Evolutionary conservation across 2,797 vertebrate genomes (phyloP).

Genomic region (Toxotes lorentzi): DNA sequence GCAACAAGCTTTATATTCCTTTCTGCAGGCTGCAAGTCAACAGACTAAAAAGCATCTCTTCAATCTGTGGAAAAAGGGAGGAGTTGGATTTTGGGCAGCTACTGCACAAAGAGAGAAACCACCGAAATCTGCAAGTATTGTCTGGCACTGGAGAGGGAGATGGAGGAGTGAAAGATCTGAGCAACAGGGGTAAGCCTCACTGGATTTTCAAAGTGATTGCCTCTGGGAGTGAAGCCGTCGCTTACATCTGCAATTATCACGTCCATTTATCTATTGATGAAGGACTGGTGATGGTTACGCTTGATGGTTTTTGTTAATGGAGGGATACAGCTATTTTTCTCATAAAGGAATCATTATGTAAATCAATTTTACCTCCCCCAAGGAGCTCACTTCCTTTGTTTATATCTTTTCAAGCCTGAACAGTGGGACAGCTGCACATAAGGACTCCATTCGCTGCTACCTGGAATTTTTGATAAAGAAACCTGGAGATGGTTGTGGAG

Average conservation of each 20-base stretch:
- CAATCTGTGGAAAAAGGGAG: constrained; percentile 79
- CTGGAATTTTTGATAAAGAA: constrained; percentile 46
- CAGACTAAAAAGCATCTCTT: constrained; percentile 78
- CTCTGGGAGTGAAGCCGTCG: constrained; percentile 73
- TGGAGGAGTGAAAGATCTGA: constrained; percentile 79
- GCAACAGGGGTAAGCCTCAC: constrained; percentile 80
- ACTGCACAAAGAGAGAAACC: constrained; percentile 75
- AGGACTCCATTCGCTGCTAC: constrained; percentile 47
- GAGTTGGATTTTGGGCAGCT: constrained; percentile 77
- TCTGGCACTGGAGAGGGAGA: constrained; percentile 76
- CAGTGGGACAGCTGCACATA: constrained; percentile 50
- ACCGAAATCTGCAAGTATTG: constrained; percentile 81
- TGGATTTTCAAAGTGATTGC: constrained; percentile 76
- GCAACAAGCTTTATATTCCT: constrained; percentile 77
- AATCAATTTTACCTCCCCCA: constrained; percentile 64
- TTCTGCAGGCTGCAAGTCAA: constrained; percentile 85
- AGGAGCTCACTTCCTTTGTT: constrained; percentile 66
- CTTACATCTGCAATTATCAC: constrained; percentile 73
- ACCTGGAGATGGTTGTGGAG: constrained; percentile 51
- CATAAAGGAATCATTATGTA: constrained; percentile 77
- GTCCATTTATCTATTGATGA: constrained; percentile 72
- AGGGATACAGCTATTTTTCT: constrained; percentile 69
- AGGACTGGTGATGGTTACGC: constrained; percentile 65
- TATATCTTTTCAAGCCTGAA: constrained; percentile 56
- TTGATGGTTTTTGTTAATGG: constrained; percentile 71